A percentile compares a stretch with the other conserved stretches of the same genome.
Evolutionary conservation across 2,888 invertebrate species (phyloP).

Genomic region (Crossocerus cetratus): DNA sequence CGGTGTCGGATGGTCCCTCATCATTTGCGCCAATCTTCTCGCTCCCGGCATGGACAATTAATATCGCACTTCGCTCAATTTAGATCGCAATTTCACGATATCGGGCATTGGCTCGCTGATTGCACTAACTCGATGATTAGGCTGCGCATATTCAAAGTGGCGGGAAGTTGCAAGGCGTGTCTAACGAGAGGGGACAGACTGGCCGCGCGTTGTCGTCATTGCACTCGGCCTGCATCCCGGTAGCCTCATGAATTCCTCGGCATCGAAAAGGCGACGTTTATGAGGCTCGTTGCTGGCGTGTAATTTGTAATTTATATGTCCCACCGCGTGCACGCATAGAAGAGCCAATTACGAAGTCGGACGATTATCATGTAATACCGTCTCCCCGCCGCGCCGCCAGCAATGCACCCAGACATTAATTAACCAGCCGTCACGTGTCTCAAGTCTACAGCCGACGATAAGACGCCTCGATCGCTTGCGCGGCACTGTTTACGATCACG

Average conservation of each 20-base stretch:
- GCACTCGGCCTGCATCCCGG: conserved; percentile 37
- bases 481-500: background rate
- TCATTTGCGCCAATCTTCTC: too few relatives aligned
- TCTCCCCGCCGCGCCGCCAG: conserved; percentile 7
- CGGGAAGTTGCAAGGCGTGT: conserved; percentile 8
- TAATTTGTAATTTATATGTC: conserved; percentile 57
- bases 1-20: too few relatives aligned
- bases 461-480: background rate
- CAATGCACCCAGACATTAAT: background rate
- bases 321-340: conserved; percentile 22
- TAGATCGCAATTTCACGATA: too few relatives aligned
- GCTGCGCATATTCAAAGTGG: too few relatives aligned
- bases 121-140: too few relatives aligned
- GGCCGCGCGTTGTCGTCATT: conserved; percentile 11
- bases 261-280: conserved; percentile 47
- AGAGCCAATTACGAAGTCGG: conserved; percentile 43
- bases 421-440: background rate
- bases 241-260: conserved; percentile 34
- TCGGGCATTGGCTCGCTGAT: too few relatives aligned
- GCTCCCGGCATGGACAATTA: too few relatives aligned
- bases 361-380: conserved; percentile 34
- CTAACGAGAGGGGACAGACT: conserved; percentile 41
- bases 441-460: too few relatives aligned
- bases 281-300: conserved; percentile 29
- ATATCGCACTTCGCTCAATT: too few relatives aligned